Conservation (phyloP, 2,797 vertebrate species). For the Betta splendens region DNA sequence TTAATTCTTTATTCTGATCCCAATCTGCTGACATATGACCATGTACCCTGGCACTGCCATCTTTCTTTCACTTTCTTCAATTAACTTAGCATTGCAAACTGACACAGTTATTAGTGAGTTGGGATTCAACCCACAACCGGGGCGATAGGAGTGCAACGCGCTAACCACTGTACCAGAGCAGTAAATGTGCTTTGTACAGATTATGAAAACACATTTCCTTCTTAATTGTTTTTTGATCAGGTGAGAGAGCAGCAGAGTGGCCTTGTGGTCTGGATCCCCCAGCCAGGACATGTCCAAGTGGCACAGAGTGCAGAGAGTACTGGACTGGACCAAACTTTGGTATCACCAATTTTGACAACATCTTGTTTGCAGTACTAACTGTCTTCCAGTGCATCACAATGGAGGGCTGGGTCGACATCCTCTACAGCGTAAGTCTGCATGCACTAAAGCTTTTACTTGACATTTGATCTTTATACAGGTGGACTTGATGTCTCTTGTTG, state of each 20-base stretch:
- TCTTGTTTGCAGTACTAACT: slow-evolving; percentile 95
- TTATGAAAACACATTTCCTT: not conserved
- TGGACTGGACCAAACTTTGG: slow-evolving; percentile 96
- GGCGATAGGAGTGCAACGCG: too few relatives aligned
- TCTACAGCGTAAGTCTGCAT: slow-evolving; percentile 84
- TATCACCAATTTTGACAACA: slow-evolving; percentile 99
- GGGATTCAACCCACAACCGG: too few relatives aligned
- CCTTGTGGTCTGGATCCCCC: slow-evolving; percentile 89
- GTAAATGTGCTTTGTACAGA: too few relatives aligned
- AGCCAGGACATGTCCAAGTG: slow-evolving; percentile 85
- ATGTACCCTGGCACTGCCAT: not conserved
- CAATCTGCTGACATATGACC: slow-evolving; percentile 39
- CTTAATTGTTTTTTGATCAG: slow-evolving; percentile 58
- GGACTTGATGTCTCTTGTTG: not conserved
- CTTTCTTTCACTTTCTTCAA: slow-evolving; percentile 5
- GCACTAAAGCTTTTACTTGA: not conserved
- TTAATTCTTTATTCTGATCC: slow-evolving; percentile 47
- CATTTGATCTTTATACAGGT: too few relatives aligned
- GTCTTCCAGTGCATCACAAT: slow-evolving; percentile 99
- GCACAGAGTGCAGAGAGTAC: slow-evolving; percentile 84
- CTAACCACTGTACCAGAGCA: too few relatives aligned
- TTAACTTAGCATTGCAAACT: too few relatives aligned
- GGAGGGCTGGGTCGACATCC: slow-evolving; percentile 98
- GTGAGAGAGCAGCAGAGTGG: slow-evolving; percentile 84
- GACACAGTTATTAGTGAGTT: too few relatives aligned